Evolutionary conservation across 2,888 invertebrate species (phyloP).

Genomic region (Drosophila nr. perissopoda): DNA sequence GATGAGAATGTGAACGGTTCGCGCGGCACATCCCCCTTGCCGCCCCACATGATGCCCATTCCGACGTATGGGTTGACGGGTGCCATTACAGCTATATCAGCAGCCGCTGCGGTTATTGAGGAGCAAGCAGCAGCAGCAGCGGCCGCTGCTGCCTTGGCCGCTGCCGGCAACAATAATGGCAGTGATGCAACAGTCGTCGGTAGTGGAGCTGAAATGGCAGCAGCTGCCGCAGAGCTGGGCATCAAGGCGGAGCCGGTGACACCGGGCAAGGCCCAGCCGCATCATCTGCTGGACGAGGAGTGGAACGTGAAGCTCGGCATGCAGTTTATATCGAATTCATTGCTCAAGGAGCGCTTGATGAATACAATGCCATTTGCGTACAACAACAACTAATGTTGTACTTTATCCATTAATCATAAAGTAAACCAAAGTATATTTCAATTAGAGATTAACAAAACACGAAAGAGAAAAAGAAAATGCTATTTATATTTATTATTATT

Average conservation of each 20-base stretch:
- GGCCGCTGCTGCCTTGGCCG: constrained; percentile 37
- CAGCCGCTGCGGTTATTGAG: constrained; percentile 80
- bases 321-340: constrained; percentile 84
- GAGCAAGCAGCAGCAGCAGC: constrained; percentile 75
- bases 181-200: constrained; percentile 5
- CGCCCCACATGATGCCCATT: constrained; percentile 74
- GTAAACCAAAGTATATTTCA: constrained; percentile 48
- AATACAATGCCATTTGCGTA: constrained; percentile 85
- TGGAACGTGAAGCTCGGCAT: constrained; percentile 85
- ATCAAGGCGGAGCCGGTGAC: constrained; percentile 75
- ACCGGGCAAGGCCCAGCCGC: constrained; percentile 63
- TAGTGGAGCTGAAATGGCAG: constrained; percentile 26
- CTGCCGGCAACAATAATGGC: constrained; percentile 54
- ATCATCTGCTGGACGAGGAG: constrained; percentile 81
- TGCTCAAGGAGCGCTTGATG: constrained; percentile 84
- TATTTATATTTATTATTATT: constrained; percentile 49
- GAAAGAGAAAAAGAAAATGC: constrained; percentile 5
- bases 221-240: constrained; percentile 44
- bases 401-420: constrained; percentile 5
- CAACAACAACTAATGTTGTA: constrained; percentile 82
- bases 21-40: constrained; percentile 66
- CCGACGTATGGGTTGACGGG: constrained; percentile 83
- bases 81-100: constrained; percentile 83
- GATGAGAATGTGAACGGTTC: constrained; percentile 64
- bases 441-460: constrained; percentile 11